A percentile compares a stretch with the other conserved stretches of the same genome.
These are phyloP conservation scores for Toxostoma redivivum DNA, from an alignment of 2,113 vertebrate genomes.

Conservation along the genomic window DNA sequence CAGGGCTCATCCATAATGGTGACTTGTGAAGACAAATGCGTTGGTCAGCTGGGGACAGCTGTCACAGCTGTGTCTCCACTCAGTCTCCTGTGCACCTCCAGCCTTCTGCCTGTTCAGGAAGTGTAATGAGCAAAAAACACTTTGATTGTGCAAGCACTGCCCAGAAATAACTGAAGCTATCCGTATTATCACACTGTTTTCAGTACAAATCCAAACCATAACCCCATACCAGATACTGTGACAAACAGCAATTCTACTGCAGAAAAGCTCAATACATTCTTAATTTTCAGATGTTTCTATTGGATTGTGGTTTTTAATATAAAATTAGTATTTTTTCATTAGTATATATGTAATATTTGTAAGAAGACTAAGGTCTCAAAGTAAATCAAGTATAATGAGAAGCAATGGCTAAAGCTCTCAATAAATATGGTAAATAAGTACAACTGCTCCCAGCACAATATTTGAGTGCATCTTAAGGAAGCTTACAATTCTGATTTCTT, in stretches of 20 bases:
- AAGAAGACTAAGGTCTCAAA: neutral
- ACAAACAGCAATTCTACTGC: neutral
- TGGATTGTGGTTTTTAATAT: neutral
- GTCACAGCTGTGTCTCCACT: neutral
- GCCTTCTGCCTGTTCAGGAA: neutral
- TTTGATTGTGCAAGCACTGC: neutral
- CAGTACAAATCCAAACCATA: neutral
- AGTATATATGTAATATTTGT: neutral
- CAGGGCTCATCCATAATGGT: accelerated
- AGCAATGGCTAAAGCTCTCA: neutral
- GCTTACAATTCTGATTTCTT: neutral
- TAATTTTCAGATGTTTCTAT: neutral
- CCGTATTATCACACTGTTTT: neutral
- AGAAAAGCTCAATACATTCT: neutral
- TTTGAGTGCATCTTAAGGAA: neutral
- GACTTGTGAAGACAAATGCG: neutral
- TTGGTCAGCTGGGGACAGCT: neutral
- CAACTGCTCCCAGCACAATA: neutral
- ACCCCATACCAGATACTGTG: too few species aligned
- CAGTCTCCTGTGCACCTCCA: neutral
- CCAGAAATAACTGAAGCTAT: neutral
- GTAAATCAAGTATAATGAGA: neutral
- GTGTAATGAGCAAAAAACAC: neutral
- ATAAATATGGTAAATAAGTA: neutral
- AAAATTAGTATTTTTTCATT: neutral